Evolutionary conservation across 1,140 invertebrate species (phyloP), one percentile per base, ranked within the genome.

Genomic region (Diorhabda carinulata): DNA sequence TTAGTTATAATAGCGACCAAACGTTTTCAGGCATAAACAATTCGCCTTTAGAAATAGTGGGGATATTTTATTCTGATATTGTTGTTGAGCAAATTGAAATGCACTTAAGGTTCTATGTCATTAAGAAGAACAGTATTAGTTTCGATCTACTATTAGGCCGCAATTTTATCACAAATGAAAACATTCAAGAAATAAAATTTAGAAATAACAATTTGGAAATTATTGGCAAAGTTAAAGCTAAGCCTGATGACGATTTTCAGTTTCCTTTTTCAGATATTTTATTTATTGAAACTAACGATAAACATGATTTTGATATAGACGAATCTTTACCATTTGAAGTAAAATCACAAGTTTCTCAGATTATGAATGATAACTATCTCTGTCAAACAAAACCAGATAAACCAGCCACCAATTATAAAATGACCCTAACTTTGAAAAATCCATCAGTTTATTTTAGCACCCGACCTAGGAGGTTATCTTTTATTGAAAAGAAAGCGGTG

Each of bases 401-500:
- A 25, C 45, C 56, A 9, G 3, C 40, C 25, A 5, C 10, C 7
- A 52, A 69, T 62, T 75, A 66, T 65, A 64, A 72, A 66, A 67
- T 70, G 64, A 65, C 67, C 60, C 61, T 75, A 9, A 66, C 8
- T n/a, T 64, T 69, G 61, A 58, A 47, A 42, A 45, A 73, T 57
- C 71, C 73, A 40, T 72, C 77, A 8, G 74, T 80, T 57, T 25
- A 25, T 47, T 60, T 60, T 8, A 75, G 72, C 67, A 74, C 76
- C 69, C 68, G 74, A 41, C 73, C 76, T 42, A 73, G 78, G 43
- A 67, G 80, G 59, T 67, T 82, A 10, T 69, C 78, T 0, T 63
- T 72, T 60, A n/a, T 58, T 10, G 78, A 81, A 65, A 73, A 77
- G 45, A 8, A 57, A 45, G 63, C 75, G 43, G 71, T 82, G 42